phyloP scores from a whole-genome alignment of 2,797 vertebrate genomes.

The Thripadectes ignobilis region DNA sequence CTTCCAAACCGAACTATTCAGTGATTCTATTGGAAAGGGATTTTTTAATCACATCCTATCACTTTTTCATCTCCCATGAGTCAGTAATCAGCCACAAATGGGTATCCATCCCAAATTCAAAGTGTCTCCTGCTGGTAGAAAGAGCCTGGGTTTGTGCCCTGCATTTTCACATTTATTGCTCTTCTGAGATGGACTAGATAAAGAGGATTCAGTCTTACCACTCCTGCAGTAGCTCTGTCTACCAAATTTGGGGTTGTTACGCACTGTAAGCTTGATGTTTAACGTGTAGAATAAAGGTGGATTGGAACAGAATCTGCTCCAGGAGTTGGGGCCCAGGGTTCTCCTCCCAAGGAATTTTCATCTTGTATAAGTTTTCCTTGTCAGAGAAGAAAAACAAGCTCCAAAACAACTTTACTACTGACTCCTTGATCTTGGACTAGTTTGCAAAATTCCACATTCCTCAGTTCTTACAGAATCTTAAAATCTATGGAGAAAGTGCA shows the following conservation, averaged over 20 bases:
- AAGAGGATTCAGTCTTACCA: background rate
- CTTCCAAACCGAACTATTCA: background rate
- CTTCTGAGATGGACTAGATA: background rate
- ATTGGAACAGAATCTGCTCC: background rate
- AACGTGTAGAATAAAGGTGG: background rate
- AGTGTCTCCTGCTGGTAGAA: background rate
- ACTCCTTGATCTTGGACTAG: background rate
- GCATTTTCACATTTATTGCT: background rate
- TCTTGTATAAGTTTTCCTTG: background rate
- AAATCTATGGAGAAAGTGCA: background rate
- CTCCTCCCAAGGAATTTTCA: background rate
- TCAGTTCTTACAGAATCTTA: constrained; percentile 8
- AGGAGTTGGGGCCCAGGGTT: background rate
- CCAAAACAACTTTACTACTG: background rate
- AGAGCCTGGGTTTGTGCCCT: background rate
- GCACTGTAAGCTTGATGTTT: background rate
- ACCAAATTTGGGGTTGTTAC: background rate
- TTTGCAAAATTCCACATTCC: background rate
- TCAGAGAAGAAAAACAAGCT: background rate
- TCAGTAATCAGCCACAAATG: background rate
- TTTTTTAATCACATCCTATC: background rate
- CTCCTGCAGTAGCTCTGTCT: background rate
- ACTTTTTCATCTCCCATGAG: background rate
- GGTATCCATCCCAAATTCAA: background rate
- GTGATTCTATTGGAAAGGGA: background rate